These are phyloP conservation scores for Pachypsylla venusta DNA, from an alignment of 1,140 invertebrate species.

Conservation along the genomic window DNA sequence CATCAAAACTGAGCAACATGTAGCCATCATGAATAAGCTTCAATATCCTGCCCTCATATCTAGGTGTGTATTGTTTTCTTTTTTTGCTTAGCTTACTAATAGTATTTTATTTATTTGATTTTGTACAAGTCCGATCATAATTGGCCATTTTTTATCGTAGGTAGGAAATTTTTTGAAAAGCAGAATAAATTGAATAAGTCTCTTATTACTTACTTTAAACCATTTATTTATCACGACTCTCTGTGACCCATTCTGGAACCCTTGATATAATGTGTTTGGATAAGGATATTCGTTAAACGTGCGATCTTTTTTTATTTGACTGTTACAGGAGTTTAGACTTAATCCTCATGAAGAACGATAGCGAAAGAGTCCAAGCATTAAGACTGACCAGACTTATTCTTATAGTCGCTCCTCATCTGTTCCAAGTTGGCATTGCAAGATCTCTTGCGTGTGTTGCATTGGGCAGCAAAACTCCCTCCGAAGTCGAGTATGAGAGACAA, in stretches of 20 bases:
- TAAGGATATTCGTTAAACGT: too few species aligned
- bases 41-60: slow-evolving; percentile 67
- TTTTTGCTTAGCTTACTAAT: neutral
- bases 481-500: slow-evolving; percentile 25
- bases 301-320: too few species aligned
- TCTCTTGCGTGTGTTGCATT: slow-evolving; percentile 68
- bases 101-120: neutral
- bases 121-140: too few species aligned
- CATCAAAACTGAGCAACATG: slow-evolving; percentile 55
- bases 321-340: slow-evolving; percentile 63
- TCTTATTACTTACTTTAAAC: too few species aligned
- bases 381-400: slow-evolving; percentile 60
- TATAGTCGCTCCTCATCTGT: slow-evolving; percentile 43
- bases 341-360: slow-evolving; percentile 60
- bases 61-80: slow-evolving; percentile 34
- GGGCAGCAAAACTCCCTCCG: slow-evolving; percentile 36
- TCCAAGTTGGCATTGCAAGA: slow-evolving; percentile 47
- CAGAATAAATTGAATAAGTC: too few species aligned
- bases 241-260: too few species aligned
- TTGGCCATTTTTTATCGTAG: too few species aligned
- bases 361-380: slow-evolving; percentile 77
- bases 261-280: too few species aligned
- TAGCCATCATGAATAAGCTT: slow-evolving; percentile 57
- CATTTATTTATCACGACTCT: too few species aligned
- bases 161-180: too few species aligned